Conservation (phyloP, 2,888 invertebrate genomes). For the Pyrgus malvae region DNA sequence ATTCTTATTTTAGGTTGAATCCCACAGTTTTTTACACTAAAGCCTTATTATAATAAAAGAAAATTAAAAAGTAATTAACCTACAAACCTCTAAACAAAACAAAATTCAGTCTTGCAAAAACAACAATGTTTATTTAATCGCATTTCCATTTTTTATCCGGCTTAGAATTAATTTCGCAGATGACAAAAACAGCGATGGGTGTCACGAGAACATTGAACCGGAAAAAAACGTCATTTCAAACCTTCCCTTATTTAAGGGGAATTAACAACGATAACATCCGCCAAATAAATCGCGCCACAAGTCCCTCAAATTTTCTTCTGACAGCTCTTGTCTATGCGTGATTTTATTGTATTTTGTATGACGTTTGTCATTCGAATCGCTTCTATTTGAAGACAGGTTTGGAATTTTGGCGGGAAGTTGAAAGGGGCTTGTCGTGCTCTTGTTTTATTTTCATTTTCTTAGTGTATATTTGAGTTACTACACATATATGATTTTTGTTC, state of each 20-base stretch:
- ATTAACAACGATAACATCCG: constrained; percentile 17
- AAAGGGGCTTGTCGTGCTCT: no score
- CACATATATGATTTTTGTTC: no score
- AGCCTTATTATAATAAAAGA: no score
- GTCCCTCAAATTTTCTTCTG: constrained; percentile 6
- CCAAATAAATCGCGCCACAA: constrained; percentile 13
- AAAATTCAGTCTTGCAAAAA: neutral
- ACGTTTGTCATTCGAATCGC: neutral
- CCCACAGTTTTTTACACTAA: no score
- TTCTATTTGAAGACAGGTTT: neutral
- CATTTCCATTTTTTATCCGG: constrained; percentile 4
- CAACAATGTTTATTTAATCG: neutral
- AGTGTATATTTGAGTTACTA: no score
- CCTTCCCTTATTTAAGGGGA: neutral
- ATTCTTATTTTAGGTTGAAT: no score
- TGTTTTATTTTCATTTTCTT: no score
- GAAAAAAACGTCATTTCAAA: constrained; percentile 19
- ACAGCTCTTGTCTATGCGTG: neutral
- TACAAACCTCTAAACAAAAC: no score
- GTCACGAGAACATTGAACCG: constrained; percentile 17
- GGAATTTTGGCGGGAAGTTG: no score
- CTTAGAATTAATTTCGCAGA: constrained; percentile 7
- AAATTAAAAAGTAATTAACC: no score
- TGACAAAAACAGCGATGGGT: constrained; percentile 15
- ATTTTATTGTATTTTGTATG: constrained; percentile 2